Evolutionary conservation across 2,888 invertebrate genomes (phyloP).

Genomic region (Oasisia sp.): DNA sequence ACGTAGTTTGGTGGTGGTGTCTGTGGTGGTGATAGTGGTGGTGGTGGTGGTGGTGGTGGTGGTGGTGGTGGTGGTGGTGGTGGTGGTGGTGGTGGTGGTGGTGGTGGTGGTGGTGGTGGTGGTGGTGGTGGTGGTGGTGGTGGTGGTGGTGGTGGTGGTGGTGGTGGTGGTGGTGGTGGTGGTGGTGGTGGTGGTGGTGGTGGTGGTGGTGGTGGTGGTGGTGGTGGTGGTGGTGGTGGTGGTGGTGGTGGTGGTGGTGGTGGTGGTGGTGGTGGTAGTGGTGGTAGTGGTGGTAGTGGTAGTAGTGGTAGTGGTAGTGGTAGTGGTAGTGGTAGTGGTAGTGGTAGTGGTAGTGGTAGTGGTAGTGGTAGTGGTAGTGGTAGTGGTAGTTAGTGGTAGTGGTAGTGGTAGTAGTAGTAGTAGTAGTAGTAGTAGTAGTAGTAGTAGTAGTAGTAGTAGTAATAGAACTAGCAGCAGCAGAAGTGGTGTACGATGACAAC

Average conservation of each 20-base stretch:
- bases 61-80: no score
- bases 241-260: not conserved
- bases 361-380: not conserved
- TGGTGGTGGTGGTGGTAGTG: no score
- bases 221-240: constrained; percentile 7
- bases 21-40: no score
- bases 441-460: not conserved
- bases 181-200: not conserved
- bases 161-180: not conserved
- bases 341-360: constrained; percentile 13
- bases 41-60: no score
- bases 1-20: no score
- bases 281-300: not conserved
- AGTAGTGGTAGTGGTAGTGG: constrained; percentile 20
- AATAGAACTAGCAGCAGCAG: not conserved
- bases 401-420: constrained; percentile 8
- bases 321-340: constrained; percentile 20
- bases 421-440: constrained; percentile 23
- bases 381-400: not conserved
- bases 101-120: no score
- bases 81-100: no score
- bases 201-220: not conserved
- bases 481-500: not conserved
- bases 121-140: no score
- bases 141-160: not conserved